Conservation (phyloP, 2,113 vertebrate genomes). For the Chaetura pelagica region DNA sequence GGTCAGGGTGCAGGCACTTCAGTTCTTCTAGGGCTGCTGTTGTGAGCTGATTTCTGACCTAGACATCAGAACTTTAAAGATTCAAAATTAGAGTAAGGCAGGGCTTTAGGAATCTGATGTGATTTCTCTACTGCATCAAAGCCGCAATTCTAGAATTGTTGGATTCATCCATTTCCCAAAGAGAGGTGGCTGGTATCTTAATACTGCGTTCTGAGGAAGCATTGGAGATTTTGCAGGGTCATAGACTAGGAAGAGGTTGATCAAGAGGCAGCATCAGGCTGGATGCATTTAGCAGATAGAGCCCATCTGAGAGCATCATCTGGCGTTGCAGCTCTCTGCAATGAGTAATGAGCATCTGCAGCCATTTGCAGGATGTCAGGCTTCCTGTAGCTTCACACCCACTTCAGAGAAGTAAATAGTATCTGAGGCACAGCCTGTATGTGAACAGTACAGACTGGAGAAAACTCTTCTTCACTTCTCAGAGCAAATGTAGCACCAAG, state of each 20-base stretch:
- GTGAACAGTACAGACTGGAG: background rate
- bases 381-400: slow-evolving; percentile 9
- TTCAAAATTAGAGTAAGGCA: background rate
- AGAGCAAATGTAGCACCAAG: background rate
- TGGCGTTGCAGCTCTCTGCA: background rate
- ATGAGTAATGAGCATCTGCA: background rate
- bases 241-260: background rate
- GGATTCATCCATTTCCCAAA: background rate
- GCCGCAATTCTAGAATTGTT: background rate
- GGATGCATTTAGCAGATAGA: background rate
- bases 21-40: background rate
- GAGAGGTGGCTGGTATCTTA: background rate
- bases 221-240: background rate
- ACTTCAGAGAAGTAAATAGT: background rate
- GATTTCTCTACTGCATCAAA: background rate
- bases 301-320: background rate
- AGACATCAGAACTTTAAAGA: background rate
- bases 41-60: background rate
- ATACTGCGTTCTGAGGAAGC: background rate
- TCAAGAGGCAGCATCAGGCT: background rate
- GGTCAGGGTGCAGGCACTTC: background rate
- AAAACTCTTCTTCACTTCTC: background rate
- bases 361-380: background rate
- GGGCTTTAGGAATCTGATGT: background rate
- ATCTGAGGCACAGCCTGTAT: background rate